Evolutionary conservation across 2,113 vertebrate species (phyloP).

Genomic region (Microtus ochrogaster): DNA sequence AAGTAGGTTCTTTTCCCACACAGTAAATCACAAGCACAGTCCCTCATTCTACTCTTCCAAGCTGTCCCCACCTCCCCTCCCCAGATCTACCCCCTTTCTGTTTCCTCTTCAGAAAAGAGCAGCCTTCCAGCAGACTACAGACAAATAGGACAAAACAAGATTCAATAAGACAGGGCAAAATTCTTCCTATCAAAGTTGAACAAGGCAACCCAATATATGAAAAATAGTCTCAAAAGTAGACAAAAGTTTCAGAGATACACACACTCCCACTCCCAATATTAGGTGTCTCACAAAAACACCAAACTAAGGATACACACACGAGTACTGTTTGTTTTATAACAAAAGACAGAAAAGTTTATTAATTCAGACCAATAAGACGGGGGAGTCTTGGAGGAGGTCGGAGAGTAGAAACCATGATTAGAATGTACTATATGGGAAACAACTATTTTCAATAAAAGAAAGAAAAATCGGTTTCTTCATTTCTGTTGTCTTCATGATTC

Average conservation of each 20-base stretch:
- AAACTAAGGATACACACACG: too few species aligned
- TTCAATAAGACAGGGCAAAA: background rate
- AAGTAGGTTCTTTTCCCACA: background rate
- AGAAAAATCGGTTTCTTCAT: background rate
- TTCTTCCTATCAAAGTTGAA: background rate
- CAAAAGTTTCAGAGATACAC: background rate
- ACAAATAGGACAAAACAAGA: background rate
- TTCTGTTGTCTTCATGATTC: background rate
- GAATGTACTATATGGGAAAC: background rate
- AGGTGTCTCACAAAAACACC: background rate
- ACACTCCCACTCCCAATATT: too few species aligned
- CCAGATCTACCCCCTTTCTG: background rate
- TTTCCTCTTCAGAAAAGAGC: background rate
- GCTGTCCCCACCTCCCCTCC: fast-evolving
- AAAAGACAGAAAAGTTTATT: background rate
- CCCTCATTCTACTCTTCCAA: background rate
- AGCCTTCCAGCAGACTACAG: background rate
- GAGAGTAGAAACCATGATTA: background rate
- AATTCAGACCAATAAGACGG: background rate
- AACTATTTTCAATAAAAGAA: background rate
- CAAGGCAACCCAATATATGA: background rate
- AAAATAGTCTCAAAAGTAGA: background rate
- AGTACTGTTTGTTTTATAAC: background rate
- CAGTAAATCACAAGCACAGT: background rate
- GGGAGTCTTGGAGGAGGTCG: background rate